These are phyloP conservation scores for Sweltsa coloradensis DNA, from an alignment of 1,140 invertebrate genomes.

Conservation along the genomic window DNA sequence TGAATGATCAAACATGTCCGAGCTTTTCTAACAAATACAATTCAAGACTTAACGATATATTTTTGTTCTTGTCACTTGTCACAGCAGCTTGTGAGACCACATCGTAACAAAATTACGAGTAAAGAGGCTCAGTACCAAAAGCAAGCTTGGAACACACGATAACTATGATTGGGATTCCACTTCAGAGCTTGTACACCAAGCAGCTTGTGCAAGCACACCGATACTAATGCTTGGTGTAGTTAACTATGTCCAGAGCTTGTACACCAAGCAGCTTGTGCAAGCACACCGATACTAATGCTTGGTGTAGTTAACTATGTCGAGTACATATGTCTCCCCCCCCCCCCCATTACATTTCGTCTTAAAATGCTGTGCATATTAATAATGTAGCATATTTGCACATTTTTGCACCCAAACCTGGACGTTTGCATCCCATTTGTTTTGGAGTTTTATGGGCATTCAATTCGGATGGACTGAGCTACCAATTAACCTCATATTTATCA, in stretches of 20 bases:
- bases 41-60: background rate
- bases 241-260: slow-evolving; percentile 12
- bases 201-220: slow-evolving; percentile 9
- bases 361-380: too few species aligned
- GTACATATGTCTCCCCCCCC: too few species aligned
- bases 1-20: background rate
- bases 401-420: too few species aligned
- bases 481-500: too few species aligned
- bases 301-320: too few species aligned
- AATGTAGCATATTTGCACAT: too few species aligned
- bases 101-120: slow-evolving; percentile 10
- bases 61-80: background rate
- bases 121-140: slow-evolving; percentile 10
- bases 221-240: slow-evolving; percentile 10
- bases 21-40: background rate
- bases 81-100: background rate
- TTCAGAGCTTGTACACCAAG: slow-evolving; percentile 13
- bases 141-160: slow-evolving; percentile 6
- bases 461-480: too few species aligned
- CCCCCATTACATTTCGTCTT: too few species aligned
- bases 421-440: too few species aligned
- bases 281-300: slow-evolving; percentile 9
- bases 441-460: too few species aligned
- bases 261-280: too few species aligned
- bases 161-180: too few species aligned